Conservation (phyloP, 2,113 vertebrate genomes). For the Cichladusa arquata region DNA sequence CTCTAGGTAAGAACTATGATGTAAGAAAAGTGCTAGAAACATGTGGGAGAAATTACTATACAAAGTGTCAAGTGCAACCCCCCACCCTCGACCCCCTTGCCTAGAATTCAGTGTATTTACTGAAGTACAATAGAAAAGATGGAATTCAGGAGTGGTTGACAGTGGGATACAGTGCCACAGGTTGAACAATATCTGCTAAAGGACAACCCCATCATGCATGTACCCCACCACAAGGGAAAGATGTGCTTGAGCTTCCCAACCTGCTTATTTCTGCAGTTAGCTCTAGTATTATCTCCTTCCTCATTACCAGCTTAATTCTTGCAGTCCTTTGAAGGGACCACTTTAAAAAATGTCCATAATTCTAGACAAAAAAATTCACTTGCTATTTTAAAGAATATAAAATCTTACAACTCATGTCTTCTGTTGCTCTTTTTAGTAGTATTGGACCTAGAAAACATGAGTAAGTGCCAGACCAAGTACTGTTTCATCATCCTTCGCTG, state of each 20-base stretch:
- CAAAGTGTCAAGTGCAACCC: slow-evolving; percentile 39
- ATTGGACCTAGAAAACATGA: not conserved
- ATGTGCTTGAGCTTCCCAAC: not conserved
- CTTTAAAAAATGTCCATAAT: not conserved
- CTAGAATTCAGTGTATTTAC: not conserved
- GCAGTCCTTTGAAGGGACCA: not conserved
- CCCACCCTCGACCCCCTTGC: not conserved
- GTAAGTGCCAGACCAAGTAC: not conserved
- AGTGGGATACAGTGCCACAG: slow-evolving; percentile 51
- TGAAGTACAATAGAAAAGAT: not conserved
- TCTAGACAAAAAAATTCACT: not conserved
- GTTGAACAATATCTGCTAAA: not conserved
- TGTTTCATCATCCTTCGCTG: not conserved
- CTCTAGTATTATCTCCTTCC: not conserved
- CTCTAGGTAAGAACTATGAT: not conserved
- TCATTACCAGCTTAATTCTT: not conserved
- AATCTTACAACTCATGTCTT: not conserved
- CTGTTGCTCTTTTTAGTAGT: not conserved
- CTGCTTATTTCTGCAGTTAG: not conserved
- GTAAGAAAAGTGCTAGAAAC: not conserved
- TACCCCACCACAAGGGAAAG: not conserved
- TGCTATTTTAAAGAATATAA: not conserved
- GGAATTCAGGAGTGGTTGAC: slow-evolving; percentile 35
- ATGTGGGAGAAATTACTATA: not conserved
- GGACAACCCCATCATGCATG: not conserved